Evolutionary conservation across 92 coral and sea anemone species (phyloP), one percentile per base, ranked within the genome.

Genomic region (Paragorgia papillata): DNA sequence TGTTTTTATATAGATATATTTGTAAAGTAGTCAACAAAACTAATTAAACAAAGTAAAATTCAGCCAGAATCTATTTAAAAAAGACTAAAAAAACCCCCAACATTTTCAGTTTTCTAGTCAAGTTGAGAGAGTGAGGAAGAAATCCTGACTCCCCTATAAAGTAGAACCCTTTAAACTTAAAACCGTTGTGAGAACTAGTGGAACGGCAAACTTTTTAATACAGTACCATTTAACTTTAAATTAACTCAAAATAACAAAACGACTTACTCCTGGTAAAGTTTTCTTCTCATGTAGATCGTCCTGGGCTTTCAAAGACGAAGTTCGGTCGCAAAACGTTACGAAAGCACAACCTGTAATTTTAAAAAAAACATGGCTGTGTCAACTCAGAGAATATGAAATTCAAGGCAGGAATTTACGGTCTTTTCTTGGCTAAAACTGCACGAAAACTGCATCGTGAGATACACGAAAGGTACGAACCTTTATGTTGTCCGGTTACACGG

Each of bases 301-400:
- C 80, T 95, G 99, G 3, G 99, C 99, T 58, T 79, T 83, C 15
- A 86, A 62, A 0, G 97, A 92, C 63, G 97, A 89, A 4, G 92
- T 93, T 74, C 92, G 71, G 20, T 84, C 79, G 46, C 88, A 83
- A 74, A 91, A 95, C 44, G 99, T 95, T 46, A 95, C 89, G 76
- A 95, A 95, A 28, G 99, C 99, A 87, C 99, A 95, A 69, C 99
- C 99, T 95, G 73, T 0, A n/a, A n/a, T n/a, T n/a, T n/a, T n/a
- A n/a, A n/a, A n/a, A n/a, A n/a, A n/a, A n/a, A 63, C 9, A 63
- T 13, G 44, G 2, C 31, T 7, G 31, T 35, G n/a, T 63, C 44
- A 25, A n/a, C n/a, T n/a, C n/a, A 18, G 15, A 60, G 12, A 9
- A 60, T 29, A 8, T 14, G 7, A 63, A 63, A 8, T 31, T 7